These are phyloP conservation scores for Agriotes lineatus DNA, from an alignment of 2,888 invertebrate genomes.

Conservation along the genomic window DNA sequence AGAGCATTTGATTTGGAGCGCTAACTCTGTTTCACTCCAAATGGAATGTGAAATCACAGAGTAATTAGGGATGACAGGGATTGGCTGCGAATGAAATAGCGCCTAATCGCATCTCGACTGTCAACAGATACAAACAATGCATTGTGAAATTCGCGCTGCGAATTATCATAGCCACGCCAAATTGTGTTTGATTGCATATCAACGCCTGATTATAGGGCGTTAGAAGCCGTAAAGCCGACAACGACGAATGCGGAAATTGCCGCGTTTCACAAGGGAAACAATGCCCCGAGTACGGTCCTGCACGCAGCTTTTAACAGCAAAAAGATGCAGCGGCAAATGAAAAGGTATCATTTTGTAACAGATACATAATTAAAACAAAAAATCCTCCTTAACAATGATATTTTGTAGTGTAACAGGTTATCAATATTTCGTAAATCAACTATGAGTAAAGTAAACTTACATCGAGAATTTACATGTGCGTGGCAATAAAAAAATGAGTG, in stretches of 20 bases:
- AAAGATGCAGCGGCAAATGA: too few species aligned
- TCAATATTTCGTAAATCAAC: too few species aligned
- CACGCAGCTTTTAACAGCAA: too few species aligned
- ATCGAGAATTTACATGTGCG: too few species aligned
- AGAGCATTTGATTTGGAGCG: slow-evolving; percentile 34
- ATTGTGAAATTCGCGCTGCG: slow-evolving; percentile 51
- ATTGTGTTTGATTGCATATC: slow-evolving; percentile 50
- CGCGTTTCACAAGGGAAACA: too few species aligned
- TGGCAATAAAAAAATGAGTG: too few species aligned
- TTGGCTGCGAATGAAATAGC: slow-evolving; percentile 53
- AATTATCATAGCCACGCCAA: slow-evolving; percentile 54
- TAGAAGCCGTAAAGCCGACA: slow-evolving; percentile 19
- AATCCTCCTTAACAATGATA: too few species aligned
- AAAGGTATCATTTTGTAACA: too few species aligned
- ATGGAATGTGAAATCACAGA: slow-evolving; percentile 56
- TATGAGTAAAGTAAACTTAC: too few species aligned
- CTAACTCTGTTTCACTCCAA: slow-evolving; percentile 44
- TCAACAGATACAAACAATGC: slow-evolving; percentile 45
- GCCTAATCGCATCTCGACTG: slow-evolving; percentile 33
- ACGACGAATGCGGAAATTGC: slow-evolving; percentile 13
- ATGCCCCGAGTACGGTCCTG: too few species aligned
- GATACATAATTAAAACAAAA: too few species aligned
- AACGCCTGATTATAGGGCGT: slow-evolving; percentile 16
- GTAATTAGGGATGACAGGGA: slow-evolving; percentile 56
- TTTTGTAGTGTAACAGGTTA: too few species aligned